phyloP scores from a whole-genome alignment of 2,113 vertebrate genomes.

The Menura novaehollandiae region DNA sequence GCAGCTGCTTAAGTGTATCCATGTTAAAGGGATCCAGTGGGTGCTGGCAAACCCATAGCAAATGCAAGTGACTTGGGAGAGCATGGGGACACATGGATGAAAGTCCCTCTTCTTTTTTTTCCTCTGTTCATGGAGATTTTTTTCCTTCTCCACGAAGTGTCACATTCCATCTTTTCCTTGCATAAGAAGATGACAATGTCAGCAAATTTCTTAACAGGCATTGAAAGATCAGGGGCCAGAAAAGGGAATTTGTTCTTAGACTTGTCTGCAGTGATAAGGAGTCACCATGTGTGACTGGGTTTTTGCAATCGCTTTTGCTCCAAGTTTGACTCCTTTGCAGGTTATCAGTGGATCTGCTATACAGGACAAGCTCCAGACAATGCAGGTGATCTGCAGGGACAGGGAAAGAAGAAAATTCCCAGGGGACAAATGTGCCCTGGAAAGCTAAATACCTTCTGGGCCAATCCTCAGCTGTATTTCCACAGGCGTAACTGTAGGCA shows the following conservation, averaged over 20 bases:
- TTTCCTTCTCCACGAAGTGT: neutral
- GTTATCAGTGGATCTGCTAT: neutral
- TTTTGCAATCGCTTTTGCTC: slow-evolving; percentile 1
- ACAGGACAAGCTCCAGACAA: neutral
- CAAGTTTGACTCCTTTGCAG: slow-evolving; percentile 6
- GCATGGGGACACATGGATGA: rapidly evolving
- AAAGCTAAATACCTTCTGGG: neutral
- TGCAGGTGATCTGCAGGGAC: neutral
- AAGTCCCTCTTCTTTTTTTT: neutral
- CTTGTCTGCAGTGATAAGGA: neutral
- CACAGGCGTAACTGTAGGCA: neutral
- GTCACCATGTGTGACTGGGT: neutral
- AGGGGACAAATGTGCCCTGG: neutral
- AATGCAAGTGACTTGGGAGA: neutral
- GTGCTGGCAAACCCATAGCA: neutral
- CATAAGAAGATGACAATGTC: neutral
- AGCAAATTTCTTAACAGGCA: neutral
- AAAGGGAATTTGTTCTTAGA: neutral
- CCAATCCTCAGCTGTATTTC: neutral
- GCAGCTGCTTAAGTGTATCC: neutral
- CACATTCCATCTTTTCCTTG: neutral
- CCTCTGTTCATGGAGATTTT: neutral
- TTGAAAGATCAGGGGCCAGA: neutral
- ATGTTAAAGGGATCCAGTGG: neutral
- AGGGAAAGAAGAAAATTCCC: neutral